These are phyloP conservation scores for Falco novaeseelandiae DNA, from an alignment of 2,797 vertebrate species.

Conservation along the genomic window DNA sequence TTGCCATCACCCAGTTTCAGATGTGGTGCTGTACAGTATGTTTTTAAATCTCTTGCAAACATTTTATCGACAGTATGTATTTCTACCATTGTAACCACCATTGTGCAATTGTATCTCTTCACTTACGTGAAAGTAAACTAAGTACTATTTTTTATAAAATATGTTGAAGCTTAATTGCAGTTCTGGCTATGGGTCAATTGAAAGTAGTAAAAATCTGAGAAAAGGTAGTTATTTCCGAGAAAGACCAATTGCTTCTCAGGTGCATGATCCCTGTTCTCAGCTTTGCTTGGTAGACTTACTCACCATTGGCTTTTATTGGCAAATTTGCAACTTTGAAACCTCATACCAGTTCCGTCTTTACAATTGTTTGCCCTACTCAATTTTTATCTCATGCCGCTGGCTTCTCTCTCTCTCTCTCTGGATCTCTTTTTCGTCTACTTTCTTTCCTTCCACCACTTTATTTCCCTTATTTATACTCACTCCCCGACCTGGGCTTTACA, in stretches of 20 bases:
- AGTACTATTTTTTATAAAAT: constrained; percentile 91
- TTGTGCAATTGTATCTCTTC: constrained; percentile 83
- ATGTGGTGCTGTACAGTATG: constrained; percentile 80
- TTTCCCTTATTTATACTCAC: not conserved
- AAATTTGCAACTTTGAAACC: not conserved
- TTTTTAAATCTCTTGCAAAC: constrained; percentile 80
- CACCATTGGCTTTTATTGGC: not conserved
- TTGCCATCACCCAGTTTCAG: constrained; percentile 69
- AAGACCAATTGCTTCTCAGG: not conserved
- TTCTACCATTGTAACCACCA: constrained; percentile 84
- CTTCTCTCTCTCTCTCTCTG: not conserved
- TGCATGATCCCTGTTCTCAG: not conserved
- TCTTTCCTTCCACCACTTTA: not conserved
- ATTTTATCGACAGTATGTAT: constrained; percentile 74
- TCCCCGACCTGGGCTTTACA: not conserved
- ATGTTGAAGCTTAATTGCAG: constrained; percentile 67
- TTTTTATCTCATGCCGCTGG: not conserved
- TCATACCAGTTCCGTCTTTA: not conserved
- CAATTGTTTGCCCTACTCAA: not conserved
- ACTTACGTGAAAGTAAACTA: constrained; percentile 84
- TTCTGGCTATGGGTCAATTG: constrained; percentile 46
- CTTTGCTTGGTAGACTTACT: not conserved
- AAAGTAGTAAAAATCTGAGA: not conserved
- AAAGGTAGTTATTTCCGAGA: not conserved
- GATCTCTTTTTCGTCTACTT: not conserved